Conservation (phyloP, 2,888 invertebrate genomes). For the Amiota minor region DNA sequence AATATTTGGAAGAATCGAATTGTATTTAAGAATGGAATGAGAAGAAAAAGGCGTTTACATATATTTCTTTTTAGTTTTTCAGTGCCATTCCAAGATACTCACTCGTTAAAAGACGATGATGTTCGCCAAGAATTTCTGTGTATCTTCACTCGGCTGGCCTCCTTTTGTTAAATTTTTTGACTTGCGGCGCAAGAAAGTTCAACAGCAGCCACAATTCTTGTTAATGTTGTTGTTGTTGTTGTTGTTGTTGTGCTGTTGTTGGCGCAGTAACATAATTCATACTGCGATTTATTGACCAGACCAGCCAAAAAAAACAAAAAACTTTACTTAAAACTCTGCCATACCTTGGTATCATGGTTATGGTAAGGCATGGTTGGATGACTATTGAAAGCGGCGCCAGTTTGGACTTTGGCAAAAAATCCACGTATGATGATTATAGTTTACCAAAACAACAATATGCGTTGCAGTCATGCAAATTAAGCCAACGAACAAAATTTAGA, state of each 20-base stretch:
- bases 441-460: not conserved
- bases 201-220: constrained; percentile 51
- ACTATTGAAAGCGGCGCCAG: constrained; percentile 33
- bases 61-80: not conserved
- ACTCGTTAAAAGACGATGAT: not conserved
- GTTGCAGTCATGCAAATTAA: constrained; percentile 45
- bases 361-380: no score
- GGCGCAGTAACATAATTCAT: constrained; percentile 56
- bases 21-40: no score
- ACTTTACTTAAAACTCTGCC: no score
- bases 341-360: no score
- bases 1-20: no score
- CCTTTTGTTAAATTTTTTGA: not conserved
- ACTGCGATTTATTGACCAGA: constrained; percentile 70
- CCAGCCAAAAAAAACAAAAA: constrained; percentile 42
- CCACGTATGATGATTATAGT: constrained; percentile 31
- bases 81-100: constrained; percentile 14
- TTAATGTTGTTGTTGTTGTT: no score
- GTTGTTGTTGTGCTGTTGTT: constrained; percentile 50
- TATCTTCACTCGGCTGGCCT: constrained; percentile 1
- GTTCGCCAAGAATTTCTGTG: constrained; percentile 28
- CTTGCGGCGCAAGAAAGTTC: constrained; percentile 53
- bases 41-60: constrained; percentile 19
- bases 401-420: constrained; percentile 44
- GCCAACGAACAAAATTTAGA: constrained; percentile 34